These are phyloP conservation scores for Varanus salvator DNA, from an alignment of 2,113 vertebrate species.

Conservation along the genomic window DNA sequence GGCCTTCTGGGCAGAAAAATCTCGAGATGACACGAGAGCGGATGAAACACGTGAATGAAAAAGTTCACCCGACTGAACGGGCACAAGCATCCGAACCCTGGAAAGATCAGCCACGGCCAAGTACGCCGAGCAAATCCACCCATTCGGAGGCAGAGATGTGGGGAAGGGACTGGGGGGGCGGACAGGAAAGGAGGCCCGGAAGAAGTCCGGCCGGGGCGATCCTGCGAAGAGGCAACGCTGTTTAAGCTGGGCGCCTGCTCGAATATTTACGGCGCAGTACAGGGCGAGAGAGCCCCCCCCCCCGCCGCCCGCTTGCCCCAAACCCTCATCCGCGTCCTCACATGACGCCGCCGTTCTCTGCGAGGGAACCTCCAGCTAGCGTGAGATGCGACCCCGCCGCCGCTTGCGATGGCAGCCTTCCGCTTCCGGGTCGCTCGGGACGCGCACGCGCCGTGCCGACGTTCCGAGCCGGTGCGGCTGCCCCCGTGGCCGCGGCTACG, in stretches of 20 bases:
- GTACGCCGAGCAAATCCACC: too few relatives aligned
- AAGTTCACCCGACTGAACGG: neutral
- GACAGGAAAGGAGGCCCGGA: neutral
- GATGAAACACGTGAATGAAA: neutral
- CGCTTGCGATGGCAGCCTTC: neutral
- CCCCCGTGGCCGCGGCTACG: neutral
- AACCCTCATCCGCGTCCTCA: neutral
- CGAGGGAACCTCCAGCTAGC: neutral
- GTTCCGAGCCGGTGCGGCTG: rapidly evolving
- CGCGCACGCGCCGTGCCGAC: neutral
- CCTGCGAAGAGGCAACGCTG: neutral
- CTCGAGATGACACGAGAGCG: too few relatives aligned
- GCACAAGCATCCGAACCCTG: neutral
- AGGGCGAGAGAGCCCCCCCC: rapidly evolving
- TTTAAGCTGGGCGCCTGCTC: neutral
- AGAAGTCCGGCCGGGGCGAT: too few relatives aligned
- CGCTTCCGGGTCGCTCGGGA: constrained; percentile 24
- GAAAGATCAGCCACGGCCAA: neutral
- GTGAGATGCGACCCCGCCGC: neutral
- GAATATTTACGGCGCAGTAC: neutral
- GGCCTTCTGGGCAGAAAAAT: too few relatives aligned
- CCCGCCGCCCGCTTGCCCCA: too few relatives aligned
- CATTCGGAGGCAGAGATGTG: neutral
- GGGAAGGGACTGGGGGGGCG: too few relatives aligned
- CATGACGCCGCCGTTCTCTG: neutral